phyloP scores from a whole-genome alignment of 2,888 invertebrate genomes.

The Enchytraeus crypticus region DNA sequence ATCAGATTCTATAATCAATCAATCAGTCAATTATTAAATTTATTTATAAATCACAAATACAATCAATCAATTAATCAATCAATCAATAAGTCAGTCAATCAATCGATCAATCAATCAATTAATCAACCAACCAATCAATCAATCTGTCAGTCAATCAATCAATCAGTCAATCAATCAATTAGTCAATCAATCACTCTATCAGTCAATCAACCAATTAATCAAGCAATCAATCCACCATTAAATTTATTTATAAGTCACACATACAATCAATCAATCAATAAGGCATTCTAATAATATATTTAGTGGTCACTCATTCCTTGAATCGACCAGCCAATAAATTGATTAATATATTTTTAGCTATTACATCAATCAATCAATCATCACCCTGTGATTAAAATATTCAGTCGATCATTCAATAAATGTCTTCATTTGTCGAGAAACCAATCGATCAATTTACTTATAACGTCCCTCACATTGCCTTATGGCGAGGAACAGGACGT shows the following conservation, averaged over 20 bases:
- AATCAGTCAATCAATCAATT: too few relatives aligned
- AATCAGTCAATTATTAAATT: too few relatives aligned
- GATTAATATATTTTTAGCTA: background rate
- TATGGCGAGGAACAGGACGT: too few relatives aligned
- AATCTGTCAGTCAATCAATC: too few relatives aligned
- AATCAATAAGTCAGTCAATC: too few relatives aligned
- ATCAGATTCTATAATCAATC: conserved; percentile 8
- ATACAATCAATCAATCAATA: background rate
- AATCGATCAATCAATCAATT: too few relatives aligned
- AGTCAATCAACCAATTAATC: too few relatives aligned
- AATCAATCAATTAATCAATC: conserved; percentile 1
- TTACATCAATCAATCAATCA: background rate
- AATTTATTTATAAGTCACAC: background rate
- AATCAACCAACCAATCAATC: too few relatives aligned
- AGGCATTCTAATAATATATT: background rate
- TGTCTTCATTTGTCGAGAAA: background rate
- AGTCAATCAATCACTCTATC: too few relatives aligned
- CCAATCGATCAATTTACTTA: background rate
- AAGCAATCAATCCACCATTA: background rate
- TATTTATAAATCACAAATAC: too few relatives aligned
- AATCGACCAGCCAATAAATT: background rate
- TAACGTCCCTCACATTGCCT: too few relatives aligned
- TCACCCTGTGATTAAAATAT: background rate
- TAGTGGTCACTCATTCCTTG: background rate
- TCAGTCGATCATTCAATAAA: background rate